These are phyloP conservation scores for Galerucella nymphaeae DNA, from an alignment of 2,888 invertebrate genomes.

Conservation along the genomic window DNA sequence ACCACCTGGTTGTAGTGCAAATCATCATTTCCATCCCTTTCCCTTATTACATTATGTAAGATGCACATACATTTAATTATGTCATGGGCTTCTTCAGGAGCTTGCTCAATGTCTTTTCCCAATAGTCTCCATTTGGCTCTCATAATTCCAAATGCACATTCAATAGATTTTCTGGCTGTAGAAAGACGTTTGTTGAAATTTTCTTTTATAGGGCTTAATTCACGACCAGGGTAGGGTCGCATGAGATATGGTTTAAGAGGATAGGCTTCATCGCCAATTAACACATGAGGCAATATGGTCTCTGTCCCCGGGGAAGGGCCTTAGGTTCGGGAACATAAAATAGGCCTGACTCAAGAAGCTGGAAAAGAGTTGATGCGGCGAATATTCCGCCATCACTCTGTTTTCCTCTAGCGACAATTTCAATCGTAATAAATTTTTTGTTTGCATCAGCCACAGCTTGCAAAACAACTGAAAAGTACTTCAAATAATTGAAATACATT, in stretches of 20 bases:
- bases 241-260: constrained; percentile 37
- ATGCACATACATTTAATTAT: constrained; percentile 18
- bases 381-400: constrained; percentile 26
- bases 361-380: constrained; percentile 8
- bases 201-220: constrained; percentile 25
- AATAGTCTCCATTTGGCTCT: constrained; percentile 37
- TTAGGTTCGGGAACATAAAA: constrained; percentile 6
- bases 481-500: constrained; percentile 20
- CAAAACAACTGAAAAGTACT: constrained; percentile 17
- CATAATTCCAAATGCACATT: constrained; percentile 40
- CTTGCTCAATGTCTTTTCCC: constrained; percentile 31
- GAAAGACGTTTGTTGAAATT: constrained; percentile 18
- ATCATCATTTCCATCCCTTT: constrained; percentile 1
- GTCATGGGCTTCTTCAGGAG: constrained; percentile 4
- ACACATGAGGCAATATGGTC: constrained; percentile 23
- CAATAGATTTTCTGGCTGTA: constrained; percentile 34
- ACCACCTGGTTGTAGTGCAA: not conserved
- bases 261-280: constrained; percentile 38
- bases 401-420: constrained; percentile 9
- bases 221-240: constrained; percentile 29
- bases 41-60: constrained; percentile 7
- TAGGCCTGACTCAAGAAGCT: constrained; percentile 2
- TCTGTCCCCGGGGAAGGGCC: constrained; percentile 19
- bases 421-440: constrained; percentile 16
- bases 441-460: constrained; percentile 23